Conservation (phyloP, 2,797 vertebrate genomes). For the Xyrichtys novacula region DNA sequence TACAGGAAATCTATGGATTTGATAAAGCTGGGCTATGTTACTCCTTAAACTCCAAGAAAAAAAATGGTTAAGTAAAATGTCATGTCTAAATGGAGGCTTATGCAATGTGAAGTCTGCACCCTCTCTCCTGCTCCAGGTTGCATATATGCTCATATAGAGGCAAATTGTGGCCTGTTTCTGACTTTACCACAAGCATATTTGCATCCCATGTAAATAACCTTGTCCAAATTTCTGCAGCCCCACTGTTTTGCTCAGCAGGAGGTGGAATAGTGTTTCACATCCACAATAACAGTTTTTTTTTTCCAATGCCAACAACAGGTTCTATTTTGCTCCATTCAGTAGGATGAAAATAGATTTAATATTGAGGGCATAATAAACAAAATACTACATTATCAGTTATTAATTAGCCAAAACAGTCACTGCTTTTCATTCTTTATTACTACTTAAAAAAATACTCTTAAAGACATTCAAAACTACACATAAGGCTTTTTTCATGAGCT, state of each 20-base stretch:
- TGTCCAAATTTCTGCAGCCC: constrained; percentile 40
- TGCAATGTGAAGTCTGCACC: constrained; percentile 8
- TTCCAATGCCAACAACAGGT: constrained; percentile 10
- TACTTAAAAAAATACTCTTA: too few species aligned
- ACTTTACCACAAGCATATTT: constrained; percentile 54
- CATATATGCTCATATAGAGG: constrained; percentile 17
- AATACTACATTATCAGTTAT: neutral
- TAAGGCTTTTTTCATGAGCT: neutral
- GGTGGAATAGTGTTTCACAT: neutral
- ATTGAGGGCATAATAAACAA: constrained; percentile 1
- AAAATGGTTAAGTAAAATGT: too few species aligned
- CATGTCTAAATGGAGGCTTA: too few species aligned
- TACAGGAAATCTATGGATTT: neutral
- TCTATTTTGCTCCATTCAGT: constrained; percentile 11
- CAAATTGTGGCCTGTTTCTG: constrained; percentile 59
- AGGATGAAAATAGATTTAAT: neutral
- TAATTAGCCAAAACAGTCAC: neutral
- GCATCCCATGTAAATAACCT: constrained; percentile 71
- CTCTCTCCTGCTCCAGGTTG: constrained; percentile 15
- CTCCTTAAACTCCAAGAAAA: too few species aligned
- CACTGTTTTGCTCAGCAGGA: constrained; percentile 16
- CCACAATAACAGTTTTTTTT: constrained; percentile 39
- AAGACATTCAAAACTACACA: neutral
- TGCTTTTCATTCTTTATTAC: neutral
- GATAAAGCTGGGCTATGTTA: neutral